Percentiles rank a stretch among this genome's conserved stretches.
Conservation (phyloP, 2,113 vertebrate genomes). For the Ceratotherium simum region DNA sequence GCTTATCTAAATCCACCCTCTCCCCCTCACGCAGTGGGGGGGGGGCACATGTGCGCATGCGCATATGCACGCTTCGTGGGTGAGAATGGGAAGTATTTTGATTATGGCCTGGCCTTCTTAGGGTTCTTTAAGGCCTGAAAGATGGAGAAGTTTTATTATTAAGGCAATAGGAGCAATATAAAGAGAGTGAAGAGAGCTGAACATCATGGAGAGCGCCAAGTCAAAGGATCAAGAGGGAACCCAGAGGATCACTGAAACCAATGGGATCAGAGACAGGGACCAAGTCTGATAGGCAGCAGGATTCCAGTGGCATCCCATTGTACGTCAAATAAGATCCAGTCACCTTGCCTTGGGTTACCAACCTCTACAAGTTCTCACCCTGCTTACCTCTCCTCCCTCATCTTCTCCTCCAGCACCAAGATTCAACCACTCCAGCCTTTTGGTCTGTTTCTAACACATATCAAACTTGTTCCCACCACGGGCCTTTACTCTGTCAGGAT, state of each 20-base stretch:
- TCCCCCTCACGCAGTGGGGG: neutral
- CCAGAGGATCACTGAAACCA: neutral
- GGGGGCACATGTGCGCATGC: neutral
- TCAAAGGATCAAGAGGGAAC: neutral
- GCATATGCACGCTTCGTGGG: rapidly evolving
- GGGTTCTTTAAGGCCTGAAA: neutral
- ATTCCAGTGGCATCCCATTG: rapidly evolving
- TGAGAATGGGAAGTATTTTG: neutral
- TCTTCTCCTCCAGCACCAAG: neutral
- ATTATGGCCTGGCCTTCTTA: neutral
- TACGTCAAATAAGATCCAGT: rapidly evolving
- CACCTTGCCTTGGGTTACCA: rapidly evolving
- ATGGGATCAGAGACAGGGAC: neutral
- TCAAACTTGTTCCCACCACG: too few species aligned
- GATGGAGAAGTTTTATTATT: neutral
- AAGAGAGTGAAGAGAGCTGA: neutral
- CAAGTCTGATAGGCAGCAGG: rapidly evolving
- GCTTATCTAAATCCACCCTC: neutral
- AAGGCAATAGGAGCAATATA: neutral
- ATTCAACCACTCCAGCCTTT: neutral
- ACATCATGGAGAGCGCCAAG: neutral
- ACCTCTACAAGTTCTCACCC: rapidly evolving
- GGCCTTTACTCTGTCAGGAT: too few species aligned
- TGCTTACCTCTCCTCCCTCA: neutral
- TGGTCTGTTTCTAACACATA: neutral